Evolutionary conservation across 2,888 invertebrate genomes (phyloP), one percentile per base, ranked within the genome.

Genomic region (Eueremaeus valkanovi): DNA sequence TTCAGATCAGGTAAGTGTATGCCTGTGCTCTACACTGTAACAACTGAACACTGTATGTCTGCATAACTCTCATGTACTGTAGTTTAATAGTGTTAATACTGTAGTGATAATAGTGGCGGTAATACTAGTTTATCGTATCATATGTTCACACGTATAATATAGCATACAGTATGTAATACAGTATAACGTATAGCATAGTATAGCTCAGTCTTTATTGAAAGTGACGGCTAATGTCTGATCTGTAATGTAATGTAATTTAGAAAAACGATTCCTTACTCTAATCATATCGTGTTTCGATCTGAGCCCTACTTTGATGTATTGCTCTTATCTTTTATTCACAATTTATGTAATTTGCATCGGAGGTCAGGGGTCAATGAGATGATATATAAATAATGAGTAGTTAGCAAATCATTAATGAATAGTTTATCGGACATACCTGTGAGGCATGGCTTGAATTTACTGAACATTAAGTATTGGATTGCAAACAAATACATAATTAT

Each of bases 321-420:
- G 66, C 66, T 66, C 16, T 66, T 36, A 66, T 66, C 66, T 66
- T 66, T 66, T 33, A 36, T 66, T 66, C n/a, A 36, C 13, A 66
- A n/a, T 36, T 66, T 66, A 29, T 58, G 13, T 58, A 27, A 66
- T 66, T 66, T 66, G 36, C 66, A 66, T 66, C n/a, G 36, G 18
- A 66, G 21, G 66, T 66, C n/a, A 66, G 21, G 31, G 36, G 66
- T n/a, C 66, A 66, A 66, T 66, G 33, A 66, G 21, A n/a, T 31
- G 66, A 33, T 66, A 66, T 66, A 66, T 66, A 66, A 66, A 66
- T 66, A 66, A 66, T 66, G 33, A 66, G n/a, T 66, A 36, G 66
- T 66, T 66, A 66, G 66, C 13, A 36, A 66, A 33, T 66, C 66
- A 66, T 66, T 33, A 66, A 66, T 66, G 66, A 36, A 66, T 66